A percentile compares a stretch with the other conserved stretches of the same genome.
Conservation (phyloP, 2,113 vertebrate genomes). For the Colius striatus region DNA sequence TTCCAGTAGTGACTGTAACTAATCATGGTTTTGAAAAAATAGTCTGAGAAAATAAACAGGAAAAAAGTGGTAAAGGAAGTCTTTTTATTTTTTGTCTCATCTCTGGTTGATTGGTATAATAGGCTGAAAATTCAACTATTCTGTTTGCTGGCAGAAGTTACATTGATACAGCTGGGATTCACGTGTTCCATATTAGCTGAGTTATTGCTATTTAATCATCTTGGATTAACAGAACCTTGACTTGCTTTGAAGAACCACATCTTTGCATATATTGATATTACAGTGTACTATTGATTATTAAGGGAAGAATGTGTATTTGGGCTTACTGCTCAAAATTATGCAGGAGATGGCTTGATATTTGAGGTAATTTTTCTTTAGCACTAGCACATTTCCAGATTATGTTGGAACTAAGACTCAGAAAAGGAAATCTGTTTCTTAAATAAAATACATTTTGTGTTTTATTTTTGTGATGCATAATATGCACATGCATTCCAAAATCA, state of each 20-base stretch:
- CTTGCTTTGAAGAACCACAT: slow-evolving; percentile 3
- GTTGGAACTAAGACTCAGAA: not conserved
- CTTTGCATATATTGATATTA: not conserved
- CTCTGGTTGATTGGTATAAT: not conserved
- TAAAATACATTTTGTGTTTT: not conserved
- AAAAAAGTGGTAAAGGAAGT: not conserved
- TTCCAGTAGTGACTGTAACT: not conserved
- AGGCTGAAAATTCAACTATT: not conserved
- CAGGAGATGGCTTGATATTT: not conserved
- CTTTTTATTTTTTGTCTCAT: not conserved
- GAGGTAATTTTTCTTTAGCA: not conserved
- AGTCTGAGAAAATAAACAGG: not conserved
- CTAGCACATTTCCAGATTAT: not conserved
- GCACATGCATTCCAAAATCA: not conserved
- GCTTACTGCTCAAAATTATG: not conserved
- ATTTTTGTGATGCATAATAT: not conserved
- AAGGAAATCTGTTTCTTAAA: not conserved
- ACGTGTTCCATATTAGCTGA: not conserved
- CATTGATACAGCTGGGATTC: slow-evolving; percentile 33
- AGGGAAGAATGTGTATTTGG: not conserved
- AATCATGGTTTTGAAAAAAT: not conserved
- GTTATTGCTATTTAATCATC: slow-evolving; percentile 30
- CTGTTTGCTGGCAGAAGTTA: slow-evolving; percentile 30
- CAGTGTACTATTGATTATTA: not conserved
- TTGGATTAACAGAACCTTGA: slow-evolving; percentile 46